These are phyloP conservation scores for Argopecten irradians DNA, from an alignment of 1,140 invertebrate species.

Conservation along the genomic window DNA sequence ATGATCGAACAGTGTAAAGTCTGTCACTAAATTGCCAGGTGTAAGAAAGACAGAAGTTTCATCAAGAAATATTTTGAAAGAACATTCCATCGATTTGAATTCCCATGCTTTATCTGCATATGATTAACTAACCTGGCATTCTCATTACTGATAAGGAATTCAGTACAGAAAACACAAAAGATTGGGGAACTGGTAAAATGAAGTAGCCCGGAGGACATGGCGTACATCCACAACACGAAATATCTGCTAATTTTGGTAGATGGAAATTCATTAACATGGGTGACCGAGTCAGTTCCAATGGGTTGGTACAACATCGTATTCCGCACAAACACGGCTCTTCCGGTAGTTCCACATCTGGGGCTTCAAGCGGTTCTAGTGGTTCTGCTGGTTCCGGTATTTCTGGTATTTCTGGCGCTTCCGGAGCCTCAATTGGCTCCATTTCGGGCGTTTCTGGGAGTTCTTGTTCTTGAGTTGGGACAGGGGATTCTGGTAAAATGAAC, in stretches of 20 bases:
- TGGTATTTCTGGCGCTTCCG: not conserved
- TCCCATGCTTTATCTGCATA: not conserved
- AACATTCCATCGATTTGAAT: not conserved
- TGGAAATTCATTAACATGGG: not conserved
- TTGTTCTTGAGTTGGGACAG: not conserved
- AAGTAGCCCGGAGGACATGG: not conserved
- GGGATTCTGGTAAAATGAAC: not conserved
- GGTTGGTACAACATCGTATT: not conserved
- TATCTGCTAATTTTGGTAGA: not conserved
- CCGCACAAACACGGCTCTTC: not conserved
- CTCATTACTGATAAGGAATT: not conserved
- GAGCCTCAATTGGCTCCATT: not conserved
- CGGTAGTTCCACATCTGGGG: no score
- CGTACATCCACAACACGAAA: constrained; percentile 15
- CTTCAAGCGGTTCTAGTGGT: no score
- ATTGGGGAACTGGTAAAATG: not conserved
- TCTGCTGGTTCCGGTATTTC: not conserved
- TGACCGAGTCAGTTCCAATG: not conserved
- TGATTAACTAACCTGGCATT: not conserved
- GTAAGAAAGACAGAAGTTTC: not conserved
- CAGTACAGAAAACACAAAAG: not conserved
- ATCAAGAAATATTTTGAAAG: not conserved
- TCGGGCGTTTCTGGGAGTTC: not conserved
- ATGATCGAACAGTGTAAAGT: no score
- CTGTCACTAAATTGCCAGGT: no score